A percentile compares a stretch with the other conserved stretches of the same genome.
Conservation (phyloP, 2,797 vertebrate species). For the Acanthurus leucopareius region DNA sequence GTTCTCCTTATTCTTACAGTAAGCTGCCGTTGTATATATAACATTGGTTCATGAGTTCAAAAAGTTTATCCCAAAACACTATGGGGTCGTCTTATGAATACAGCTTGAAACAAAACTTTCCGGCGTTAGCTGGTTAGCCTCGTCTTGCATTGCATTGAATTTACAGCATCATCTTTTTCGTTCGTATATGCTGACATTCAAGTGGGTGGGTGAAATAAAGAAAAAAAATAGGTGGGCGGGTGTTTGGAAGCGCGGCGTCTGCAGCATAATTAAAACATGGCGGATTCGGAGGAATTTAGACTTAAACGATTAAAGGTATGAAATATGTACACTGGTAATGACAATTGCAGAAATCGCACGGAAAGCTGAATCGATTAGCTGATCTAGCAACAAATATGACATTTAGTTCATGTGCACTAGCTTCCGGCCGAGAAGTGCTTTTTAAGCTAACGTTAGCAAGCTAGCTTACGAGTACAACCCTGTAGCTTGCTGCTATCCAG, state of each 20-base stretch:
- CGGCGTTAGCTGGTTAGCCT: not conserved
- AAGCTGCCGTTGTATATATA: not conserved
- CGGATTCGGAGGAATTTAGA: constrained; percentile 80
- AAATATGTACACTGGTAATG: fast-evolving
- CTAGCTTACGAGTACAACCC: constrained; percentile 36
- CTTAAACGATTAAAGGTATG: constrained; percentile 78
- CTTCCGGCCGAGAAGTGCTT: constrained; percentile 42
- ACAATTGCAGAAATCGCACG: fast-evolving
- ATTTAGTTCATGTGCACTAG: not conserved
- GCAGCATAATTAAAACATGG: constrained; percentile 84
- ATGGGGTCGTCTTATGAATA: not conserved
- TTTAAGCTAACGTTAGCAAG: constrained; percentile 64
- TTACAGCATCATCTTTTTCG: not conserved
- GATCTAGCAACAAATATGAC: too few species aligned
- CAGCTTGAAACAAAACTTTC: not conserved
- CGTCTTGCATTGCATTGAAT: not conserved
- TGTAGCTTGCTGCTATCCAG: constrained; percentile 42
- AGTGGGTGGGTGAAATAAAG: not conserved
- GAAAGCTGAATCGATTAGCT: fast-evolving
- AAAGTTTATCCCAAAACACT: not conserved
- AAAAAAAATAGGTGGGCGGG: constrained; percentile 47
- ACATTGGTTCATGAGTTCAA: not conserved
- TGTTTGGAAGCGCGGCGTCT: constrained; percentile 66
- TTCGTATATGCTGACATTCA: constrained; percentile 10
- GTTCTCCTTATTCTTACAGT: not conserved